These are phyloP conservation scores for Tympanoctomys barrerae DNA, from an alignment of 2,797 vertebrate genomes.

Conservation along the genomic window DNA sequence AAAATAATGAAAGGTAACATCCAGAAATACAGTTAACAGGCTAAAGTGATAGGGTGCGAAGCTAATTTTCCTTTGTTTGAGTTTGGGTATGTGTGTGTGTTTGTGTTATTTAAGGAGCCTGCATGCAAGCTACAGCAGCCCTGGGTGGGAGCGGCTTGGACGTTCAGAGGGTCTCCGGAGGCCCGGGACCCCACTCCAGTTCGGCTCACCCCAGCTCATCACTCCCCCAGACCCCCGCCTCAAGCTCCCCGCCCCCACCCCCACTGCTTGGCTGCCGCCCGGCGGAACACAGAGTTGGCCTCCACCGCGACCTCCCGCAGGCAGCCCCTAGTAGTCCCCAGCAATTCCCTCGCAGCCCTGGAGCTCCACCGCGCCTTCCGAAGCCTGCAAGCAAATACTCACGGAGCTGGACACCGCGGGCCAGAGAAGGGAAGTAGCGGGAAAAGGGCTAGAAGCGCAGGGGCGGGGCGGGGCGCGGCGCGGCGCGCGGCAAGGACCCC, in stretches of 20 bases:
- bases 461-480: not conserved
- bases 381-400: slow-evolving; percentile 43
- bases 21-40: slow-evolving; percentile 41
- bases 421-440: not conserved
- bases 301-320: not conserved
- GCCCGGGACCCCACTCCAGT: not conserved
- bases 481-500: not conserved
- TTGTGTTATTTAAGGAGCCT: not conserved
- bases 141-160: slow-evolving; percentile 21
- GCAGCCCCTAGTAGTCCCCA: not conserved
- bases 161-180: not conserved
- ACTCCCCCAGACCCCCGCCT: not conserved
- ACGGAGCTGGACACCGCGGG: not conserved
- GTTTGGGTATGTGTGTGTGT: not conserved
- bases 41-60: slow-evolving; percentile 38
- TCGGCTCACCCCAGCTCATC: not conserved
- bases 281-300: slow-evolving; percentile 53
- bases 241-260: slow-evolving; percentile 71
- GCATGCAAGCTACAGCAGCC: not conserved
- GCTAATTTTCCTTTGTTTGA: slow-evolving; percentile 80
- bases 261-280: slow-evolving; percentile 28
- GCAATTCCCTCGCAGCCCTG: not conserved
- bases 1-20: not conserved
- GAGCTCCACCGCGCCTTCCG: not conserved
- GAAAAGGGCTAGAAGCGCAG: not conserved